Evolutionary conservation across 2,113 vertebrate genomes (phyloP).

Genomic region (Clarias macrocephalus): DNA sequence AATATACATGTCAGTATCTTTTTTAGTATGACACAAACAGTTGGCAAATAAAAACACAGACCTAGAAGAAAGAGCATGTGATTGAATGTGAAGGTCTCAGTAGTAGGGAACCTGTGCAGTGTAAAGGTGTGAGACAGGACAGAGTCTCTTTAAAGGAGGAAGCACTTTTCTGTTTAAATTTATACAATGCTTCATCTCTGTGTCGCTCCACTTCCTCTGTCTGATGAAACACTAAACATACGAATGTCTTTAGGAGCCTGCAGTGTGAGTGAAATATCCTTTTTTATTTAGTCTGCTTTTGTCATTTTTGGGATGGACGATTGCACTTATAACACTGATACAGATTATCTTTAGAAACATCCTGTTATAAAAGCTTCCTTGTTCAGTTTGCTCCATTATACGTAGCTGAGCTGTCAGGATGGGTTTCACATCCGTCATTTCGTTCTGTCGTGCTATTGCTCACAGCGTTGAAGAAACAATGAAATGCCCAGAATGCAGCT

Average conservation of each 20-base stretch:
- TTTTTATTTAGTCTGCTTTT: neutral
- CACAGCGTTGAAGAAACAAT: neutral
- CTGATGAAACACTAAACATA: slow-evolving; percentile 41
- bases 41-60: neutral
- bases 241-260: slow-evolving; percentile 13
- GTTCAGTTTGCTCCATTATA: neutral
- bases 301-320: neutral
- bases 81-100: neutral
- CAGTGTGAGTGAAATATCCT: neutral
- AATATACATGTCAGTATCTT: neutral
- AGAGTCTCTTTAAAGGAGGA: slow-evolving; percentile 45
- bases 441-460: neutral
- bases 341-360: neutral
- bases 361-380: neutral
- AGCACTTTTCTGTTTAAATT: slow-evolving; percentile 50
- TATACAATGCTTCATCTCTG: slow-evolving; percentile 34
- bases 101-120: neutral
- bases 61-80: neutral
- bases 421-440: neutral
- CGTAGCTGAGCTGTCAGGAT: neutral
- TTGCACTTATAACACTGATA: neutral
- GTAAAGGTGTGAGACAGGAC: slow-evolving; percentile 35
- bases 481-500: neutral
- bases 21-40: neutral
- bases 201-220: slow-evolving; percentile 37